A percentile compares a stretch with the other conserved stretches of the same genome.
Conservation (phyloP, 1,140 invertebrate species). For the Brachionus angularis region DNA sequence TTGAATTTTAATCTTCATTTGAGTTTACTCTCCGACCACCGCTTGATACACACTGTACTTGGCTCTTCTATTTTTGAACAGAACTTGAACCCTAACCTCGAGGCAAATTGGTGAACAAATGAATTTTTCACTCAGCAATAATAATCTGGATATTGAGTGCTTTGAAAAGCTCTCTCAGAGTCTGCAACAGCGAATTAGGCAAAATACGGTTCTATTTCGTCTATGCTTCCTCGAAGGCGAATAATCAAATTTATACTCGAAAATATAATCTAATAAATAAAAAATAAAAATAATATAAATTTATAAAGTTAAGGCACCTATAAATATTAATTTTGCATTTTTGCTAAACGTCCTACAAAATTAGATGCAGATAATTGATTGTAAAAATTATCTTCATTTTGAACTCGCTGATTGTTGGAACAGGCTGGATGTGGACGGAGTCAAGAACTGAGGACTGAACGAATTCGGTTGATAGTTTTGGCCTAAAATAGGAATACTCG, state of each 20-base stretch:
- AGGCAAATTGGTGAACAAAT: constrained; percentile 48
- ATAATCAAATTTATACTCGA: constrained; percentile 35
- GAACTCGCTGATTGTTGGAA: too few species aligned
- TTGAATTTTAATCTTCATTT: too few species aligned
- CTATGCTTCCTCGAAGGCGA: constrained; percentile 29
- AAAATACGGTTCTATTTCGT: constrained; percentile 49
- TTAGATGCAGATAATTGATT: too few species aligned
- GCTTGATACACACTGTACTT: constrained; percentile 45
- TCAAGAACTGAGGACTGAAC: too few species aligned
- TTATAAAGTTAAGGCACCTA: too few species aligned
- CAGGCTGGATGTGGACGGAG: too few species aligned
- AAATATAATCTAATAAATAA: constrained; percentile 15
- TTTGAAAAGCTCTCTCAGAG: constrained; percentile 48
- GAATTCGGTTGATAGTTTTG: too few species aligned
- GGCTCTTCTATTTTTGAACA: constrained; percentile 46
- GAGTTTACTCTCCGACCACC: neutral
- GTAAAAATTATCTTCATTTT: too few species aligned
- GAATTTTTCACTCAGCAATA: constrained; percentile 48
- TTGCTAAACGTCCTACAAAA: constrained; percentile 13
- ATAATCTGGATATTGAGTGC: constrained; percentile 52
- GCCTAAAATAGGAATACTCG: too few species aligned
- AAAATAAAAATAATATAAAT: too few species aligned
- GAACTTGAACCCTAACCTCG: constrained; percentile 51
- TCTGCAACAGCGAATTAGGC: constrained; percentile 48
- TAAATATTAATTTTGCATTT: too few species aligned